Percentiles rank a stretch among this genome's conserved stretches.
These are phyloP conservation scores for Enhydra lutris DNA, from an alignment of 2,113 vertebrate species.

Conservation along the genomic window DNA sequence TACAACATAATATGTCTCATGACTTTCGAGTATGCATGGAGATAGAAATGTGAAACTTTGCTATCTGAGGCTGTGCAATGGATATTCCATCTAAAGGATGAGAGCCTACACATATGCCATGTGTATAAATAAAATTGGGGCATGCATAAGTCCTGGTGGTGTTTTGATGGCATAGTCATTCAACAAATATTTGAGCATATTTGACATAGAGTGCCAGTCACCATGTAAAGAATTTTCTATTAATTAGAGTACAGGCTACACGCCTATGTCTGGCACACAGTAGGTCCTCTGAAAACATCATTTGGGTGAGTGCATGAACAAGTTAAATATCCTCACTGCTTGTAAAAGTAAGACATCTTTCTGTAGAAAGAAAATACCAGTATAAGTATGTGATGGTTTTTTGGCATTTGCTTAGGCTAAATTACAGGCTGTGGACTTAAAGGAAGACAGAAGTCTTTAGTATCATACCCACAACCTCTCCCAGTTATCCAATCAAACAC, in stretches of 20 bases:
- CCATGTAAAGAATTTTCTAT: neutral
- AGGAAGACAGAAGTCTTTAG: neutral
- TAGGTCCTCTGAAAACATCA: neutral
- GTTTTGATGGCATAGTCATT: neutral
- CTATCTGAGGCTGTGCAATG: neutral
- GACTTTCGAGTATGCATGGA: neutral
- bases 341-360: neutral
- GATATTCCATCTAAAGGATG: neutral
- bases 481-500: neutral
- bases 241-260: neutral
- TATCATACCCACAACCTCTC: neutral
- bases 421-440: neutral
- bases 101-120: neutral
- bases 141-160: neutral
- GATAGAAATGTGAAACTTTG: conserved; percentile 5
- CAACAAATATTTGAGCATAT: neutral
- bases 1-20: too few species aligned
- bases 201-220: neutral
- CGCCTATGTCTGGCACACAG: neutral
- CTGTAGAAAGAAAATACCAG: neutral
- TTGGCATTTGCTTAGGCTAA: neutral
- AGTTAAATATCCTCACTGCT: neutral
- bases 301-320: neutral
- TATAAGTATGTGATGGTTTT: neutral
- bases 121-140: neutral